These are phyloP conservation scores for Colletes gigas DNA, from an alignment of 1,140 invertebrate species.

Conservation along the genomic window DNA sequence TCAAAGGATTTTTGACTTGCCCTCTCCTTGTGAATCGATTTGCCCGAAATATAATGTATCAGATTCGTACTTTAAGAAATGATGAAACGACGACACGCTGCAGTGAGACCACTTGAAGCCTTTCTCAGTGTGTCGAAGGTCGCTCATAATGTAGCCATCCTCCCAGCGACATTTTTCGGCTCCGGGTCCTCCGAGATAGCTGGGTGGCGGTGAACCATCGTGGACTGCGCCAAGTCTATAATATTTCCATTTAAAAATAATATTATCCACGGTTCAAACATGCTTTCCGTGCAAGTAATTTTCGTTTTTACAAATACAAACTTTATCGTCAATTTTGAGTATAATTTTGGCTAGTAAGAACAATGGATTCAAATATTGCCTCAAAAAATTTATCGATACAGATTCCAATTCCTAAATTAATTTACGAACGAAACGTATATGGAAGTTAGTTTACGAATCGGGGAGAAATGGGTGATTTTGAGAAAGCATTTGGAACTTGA, in stretches of 20 bases:
- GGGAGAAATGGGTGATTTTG: no score
- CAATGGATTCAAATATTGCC: no score
- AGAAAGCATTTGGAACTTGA: no score
- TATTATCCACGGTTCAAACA: neutral
- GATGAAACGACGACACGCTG: conserved; percentile 96
- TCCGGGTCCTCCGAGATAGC: conserved; percentile 96
- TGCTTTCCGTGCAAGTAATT: neutral
- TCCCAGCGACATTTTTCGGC: conserved; percentile 97
- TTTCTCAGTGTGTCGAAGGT: conserved; percentile 95
- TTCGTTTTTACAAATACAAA: neutral
- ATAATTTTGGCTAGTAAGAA: no score
- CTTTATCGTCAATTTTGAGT: neutral
- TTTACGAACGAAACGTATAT: no score
- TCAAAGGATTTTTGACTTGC: neutral
- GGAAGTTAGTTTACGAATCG: no score
- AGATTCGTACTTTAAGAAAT: conserved; percentile 92
- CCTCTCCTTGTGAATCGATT: no score
- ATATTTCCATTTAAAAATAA: neutral
- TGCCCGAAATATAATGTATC: neutral
- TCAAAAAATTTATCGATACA: no score
- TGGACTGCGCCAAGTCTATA: conserved; percentile 91
- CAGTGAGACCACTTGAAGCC: conserved; percentile 97
- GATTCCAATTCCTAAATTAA: no score
- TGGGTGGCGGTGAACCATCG: conserved; percentile 96
- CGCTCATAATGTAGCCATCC: conserved; percentile 98